These are phyloP conservation scores for Chelon auratus DNA, from an alignment of 2,797 vertebrate genomes.

Conservation along the genomic window DNA sequence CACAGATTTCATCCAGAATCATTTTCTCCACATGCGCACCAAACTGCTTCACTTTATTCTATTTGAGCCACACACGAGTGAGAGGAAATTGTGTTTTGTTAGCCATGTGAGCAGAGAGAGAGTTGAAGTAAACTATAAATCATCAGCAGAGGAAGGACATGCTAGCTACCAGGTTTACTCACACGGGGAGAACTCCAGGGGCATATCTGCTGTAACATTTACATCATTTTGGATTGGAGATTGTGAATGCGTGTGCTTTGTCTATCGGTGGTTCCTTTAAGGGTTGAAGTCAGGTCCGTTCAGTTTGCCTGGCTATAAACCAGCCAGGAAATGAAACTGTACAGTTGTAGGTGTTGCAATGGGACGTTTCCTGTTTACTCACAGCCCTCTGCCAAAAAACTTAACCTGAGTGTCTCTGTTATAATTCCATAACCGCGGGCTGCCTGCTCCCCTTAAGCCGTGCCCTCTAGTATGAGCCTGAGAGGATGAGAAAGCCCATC, in stretches of 20 bases:
- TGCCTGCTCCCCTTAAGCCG: conserved; percentile 63
- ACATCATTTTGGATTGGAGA: conserved; percentile 31
- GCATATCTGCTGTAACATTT: conserved; percentile 40
- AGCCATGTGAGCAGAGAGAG: conserved; percentile 12
- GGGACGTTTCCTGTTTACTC: conserved; percentile 68
- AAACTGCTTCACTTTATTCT: conserved; percentile 19
- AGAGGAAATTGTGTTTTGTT: conserved; percentile 41
- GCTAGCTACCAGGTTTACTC: conserved; percentile 34
- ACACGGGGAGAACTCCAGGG: conserved; percentile 2
- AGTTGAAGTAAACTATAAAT: conserved; percentile 33
- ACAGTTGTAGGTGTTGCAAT: conserved; percentile 19
- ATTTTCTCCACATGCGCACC: conserved; percentile 37
- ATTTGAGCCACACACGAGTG: conserved; percentile 12
- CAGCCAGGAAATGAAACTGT: conserved; percentile 52
- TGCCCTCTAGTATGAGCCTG: conserved; percentile 64
- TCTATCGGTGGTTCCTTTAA: conserved; percentile 21
- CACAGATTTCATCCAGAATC: conserved; percentile 30
- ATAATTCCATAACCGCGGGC: conserved; percentile 54
- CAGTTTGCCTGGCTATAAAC: conserved; percentile 24
- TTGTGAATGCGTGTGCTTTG: no score
- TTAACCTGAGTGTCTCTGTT: conserved; percentile 56
- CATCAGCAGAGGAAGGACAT: conserved; percentile 13
- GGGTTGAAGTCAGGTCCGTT: conserved; percentile 21
- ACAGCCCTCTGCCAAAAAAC: conserved; percentile 51
- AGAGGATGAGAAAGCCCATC: conserved; percentile 68